Base-by-base conservation (phyloP, 2,797 vertebrate genomes). In the Myotis pilosus region DNA sequence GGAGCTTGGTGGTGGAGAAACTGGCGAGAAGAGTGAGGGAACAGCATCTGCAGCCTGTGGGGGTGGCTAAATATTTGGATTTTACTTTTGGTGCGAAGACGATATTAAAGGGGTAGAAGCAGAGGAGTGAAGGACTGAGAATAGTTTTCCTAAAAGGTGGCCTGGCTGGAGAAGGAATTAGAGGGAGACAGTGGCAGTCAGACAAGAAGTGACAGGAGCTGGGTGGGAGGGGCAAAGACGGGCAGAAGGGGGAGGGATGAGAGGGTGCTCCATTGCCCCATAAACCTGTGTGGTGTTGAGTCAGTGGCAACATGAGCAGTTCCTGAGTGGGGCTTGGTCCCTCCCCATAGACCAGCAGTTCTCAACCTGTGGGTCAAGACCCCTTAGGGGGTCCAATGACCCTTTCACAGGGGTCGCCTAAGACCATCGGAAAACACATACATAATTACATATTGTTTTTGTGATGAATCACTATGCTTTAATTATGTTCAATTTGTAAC, bases 281-380 rank as follows among this genome's bases (percentile, higher is more conserved):
- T 2, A 23, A 19, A 20, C 1, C n/a, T 28, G 38, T 0, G 11
- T 17, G 5, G 13, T 8, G 22, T 12, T 16, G 10, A 44, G 28
- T 30, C 2, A 10, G 36, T 0, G 1, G 38, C 9, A 15, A 3
- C 0, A 2, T 3, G 11, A 1, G 60, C 41, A 2, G n/a, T 5
- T 8, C 10, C 38, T 0, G 3, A 25, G 17, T 41, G 11, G 5
- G 55, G 5, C 55, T 8, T 2, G 0, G 9, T 30, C 17, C 53
- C 8, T n/a, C 23, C 41, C 41, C 9, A 8, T 44, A 44, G 41
- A 44, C 41, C 41, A 44, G 41, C 41, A 8, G 41, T 44, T 44
- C 41, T 44, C 41, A 44, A 44, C 41, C 41, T 44, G 41, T 44
- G 8, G 41, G 41, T 44, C 41, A 9, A 44, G 41, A 44, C 41